Percentiles rank a stretch among this genome's conserved stretches.
These are phyloP conservation scores for Dasypus novemcinctus DNA, from an alignment of 2,113 vertebrate genomes.

Conservation along the genomic window DNA sequence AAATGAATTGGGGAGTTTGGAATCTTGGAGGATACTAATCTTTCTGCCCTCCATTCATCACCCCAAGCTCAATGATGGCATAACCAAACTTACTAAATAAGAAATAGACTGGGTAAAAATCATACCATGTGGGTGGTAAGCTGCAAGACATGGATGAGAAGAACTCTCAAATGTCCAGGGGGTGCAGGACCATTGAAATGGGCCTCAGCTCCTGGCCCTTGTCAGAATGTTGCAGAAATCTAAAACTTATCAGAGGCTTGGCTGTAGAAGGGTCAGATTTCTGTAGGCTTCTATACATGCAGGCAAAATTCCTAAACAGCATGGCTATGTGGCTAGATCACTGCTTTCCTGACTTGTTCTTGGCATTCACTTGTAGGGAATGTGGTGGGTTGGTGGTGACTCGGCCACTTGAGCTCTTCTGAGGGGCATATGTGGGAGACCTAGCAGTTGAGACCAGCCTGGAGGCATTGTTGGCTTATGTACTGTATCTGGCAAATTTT, in stretches of 20 bases:
- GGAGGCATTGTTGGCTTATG: not conserved
- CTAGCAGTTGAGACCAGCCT: not conserved
- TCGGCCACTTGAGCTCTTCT: no score
- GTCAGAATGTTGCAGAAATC: not conserved
- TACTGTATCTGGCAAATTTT: no score
- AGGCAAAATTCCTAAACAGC: not conserved
- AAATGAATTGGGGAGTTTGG: not conserved
- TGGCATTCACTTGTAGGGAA: not conserved
- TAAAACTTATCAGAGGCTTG: not conserved
- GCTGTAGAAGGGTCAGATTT: not conserved
- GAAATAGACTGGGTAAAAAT: not conserved
- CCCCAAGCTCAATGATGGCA: not conserved
- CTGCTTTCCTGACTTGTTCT: not conserved
- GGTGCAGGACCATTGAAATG: not conserved
- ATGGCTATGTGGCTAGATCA: not conserved
- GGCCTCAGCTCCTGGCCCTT: not conserved
- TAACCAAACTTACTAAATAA: not conserved
- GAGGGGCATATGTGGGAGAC: fast-evolving
- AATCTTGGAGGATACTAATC: not conserved
- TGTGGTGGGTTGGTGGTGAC: not conserved
- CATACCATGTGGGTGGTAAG: not conserved
- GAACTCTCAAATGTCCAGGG: fast-evolving
- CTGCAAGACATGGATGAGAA: not conserved
- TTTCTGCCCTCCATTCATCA: not conserved
- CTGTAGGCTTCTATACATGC: not conserved